phyloP scores from a whole-genome alignment of 2,113 vertebrate species.

The Oryzias curvinotus region DNA sequence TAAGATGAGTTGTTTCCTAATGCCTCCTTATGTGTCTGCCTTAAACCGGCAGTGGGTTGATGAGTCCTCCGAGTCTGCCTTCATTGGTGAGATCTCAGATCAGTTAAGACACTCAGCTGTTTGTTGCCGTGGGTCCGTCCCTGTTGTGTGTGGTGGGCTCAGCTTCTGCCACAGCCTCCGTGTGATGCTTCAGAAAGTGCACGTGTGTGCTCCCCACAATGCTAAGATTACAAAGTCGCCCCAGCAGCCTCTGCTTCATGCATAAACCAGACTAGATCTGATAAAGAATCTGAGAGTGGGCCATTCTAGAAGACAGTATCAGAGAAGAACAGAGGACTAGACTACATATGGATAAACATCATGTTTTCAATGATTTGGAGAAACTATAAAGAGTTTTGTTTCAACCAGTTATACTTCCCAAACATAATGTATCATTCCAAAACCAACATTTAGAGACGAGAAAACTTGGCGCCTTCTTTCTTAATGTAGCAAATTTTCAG shows the following conservation, averaged over 20 bases:
- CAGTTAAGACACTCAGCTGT: conserved; percentile 39
- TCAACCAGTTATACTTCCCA: no score
- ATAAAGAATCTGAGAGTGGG: conserved; percentile 45
- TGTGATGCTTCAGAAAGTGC: conserved; percentile 69
- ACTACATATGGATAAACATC: no score
- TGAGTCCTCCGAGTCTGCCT: conserved; percentile 39
- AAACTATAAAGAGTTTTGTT: no score
- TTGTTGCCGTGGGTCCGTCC: conserved; percentile 63
- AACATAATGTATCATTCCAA: no score
- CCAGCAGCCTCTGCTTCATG: conserved; percentile 55
- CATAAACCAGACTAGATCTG: conserved; percentile 56
- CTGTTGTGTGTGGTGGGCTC: conserved; percentile 50
- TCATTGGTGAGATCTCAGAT: conserved; percentile 30
- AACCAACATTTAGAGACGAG: no score
- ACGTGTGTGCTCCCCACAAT: conserved; percentile 61
- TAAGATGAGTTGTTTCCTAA: conserved; percentile 7
- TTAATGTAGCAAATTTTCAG: no score
- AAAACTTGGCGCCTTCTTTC: no score
- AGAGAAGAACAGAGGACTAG: not conserved
- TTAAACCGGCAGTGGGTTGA: conserved; percentile 41
- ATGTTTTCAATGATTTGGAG: no score
- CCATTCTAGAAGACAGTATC: conserved; percentile 41
- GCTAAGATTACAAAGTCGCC: conserved; percentile 68
- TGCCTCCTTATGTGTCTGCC: conserved; percentile 21
- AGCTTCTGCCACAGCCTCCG: conserved; percentile 69